Percentiles rank a stretch among this genome's conserved stretches.
These are phyloP conservation scores for Peromyscus maniculatus DNA, from an alignment of 2,113 vertebrate genomes.

Conservation along the genomic window DNA sequence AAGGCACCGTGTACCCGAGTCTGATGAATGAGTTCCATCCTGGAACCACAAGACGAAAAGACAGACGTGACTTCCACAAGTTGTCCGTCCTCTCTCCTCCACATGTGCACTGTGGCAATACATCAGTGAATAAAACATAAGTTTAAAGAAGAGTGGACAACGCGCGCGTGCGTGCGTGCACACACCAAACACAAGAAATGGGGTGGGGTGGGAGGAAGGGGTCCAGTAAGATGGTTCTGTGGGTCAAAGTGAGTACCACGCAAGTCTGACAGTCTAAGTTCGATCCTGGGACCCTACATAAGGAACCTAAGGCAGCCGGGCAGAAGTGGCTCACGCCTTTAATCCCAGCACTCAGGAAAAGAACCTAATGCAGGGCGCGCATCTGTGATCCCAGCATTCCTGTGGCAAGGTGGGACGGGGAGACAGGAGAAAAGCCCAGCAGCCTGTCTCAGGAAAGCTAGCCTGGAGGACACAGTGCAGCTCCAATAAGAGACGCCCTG, in stretches of 20 bases:
- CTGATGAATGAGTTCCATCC: neutral
- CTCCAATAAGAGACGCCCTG: neutral
- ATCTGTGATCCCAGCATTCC: neutral
- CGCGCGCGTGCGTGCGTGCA: rapidly evolving
- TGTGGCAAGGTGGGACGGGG: neutral
- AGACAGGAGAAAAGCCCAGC: neutral
- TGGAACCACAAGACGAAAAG: neutral
- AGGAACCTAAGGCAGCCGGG: too few relatives aligned
- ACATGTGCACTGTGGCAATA: neutral
- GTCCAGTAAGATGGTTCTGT: neutral
- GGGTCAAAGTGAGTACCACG: neutral
- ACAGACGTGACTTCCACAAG: neutral
- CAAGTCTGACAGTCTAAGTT: neutral
- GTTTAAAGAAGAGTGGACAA: neutral
- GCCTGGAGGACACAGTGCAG: neutral
- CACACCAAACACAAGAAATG: neutral
- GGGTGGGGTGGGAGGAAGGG: neutral
- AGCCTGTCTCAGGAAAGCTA: neutral
- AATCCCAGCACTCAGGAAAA: neutral
- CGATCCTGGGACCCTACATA: neutral
- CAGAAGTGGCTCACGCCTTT: too few relatives aligned
- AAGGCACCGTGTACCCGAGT: neutral
- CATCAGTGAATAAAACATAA: neutral
- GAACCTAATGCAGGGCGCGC: neutral
- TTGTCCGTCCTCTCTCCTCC: neutral